Percentiles rank a stretch among this genome's conserved stretches.
Conservation (phyloP, 2,113 vertebrate species). For the Ochotona curzoniae region DNA sequence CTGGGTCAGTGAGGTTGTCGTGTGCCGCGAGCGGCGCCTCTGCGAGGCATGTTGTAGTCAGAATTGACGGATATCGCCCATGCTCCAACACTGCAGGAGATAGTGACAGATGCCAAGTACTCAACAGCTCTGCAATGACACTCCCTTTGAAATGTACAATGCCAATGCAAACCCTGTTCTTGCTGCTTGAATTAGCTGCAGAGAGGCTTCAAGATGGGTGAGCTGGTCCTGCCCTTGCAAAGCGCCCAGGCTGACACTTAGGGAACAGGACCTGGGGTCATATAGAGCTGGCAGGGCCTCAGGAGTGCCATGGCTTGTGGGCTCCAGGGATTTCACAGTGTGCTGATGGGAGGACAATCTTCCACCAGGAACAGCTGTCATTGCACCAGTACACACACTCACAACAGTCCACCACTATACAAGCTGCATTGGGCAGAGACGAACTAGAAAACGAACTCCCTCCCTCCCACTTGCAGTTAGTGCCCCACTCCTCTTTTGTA, state of each 20-base stretch:
- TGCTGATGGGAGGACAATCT: neutral
- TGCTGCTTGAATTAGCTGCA: neutral
- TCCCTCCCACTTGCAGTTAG: neutral
- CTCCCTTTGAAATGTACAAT: neutral
- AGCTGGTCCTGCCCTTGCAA: too few species aligned
- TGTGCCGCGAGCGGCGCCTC: neutral
- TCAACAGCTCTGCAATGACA: neutral
- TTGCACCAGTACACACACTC: fast-evolving
- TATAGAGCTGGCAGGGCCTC: neutral
- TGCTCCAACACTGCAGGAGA: neutral
- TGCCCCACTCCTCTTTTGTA: neutral
- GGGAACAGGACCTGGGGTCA: neutral
- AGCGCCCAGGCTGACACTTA: neutral
- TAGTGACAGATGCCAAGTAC: neutral
- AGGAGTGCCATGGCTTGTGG: fast-evolving
- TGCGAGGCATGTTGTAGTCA: neutral
- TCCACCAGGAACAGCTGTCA: neutral
- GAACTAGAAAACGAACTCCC: neutral
- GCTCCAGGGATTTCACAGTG: neutral
- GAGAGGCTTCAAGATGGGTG: neutral
- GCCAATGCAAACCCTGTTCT: too few species aligned
- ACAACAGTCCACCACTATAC: neutral
- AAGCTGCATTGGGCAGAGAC: neutral
- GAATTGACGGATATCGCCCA: neutral
- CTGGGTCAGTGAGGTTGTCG: neutral